phyloP scores from a whole-genome alignment of 2,888 invertebrate genomes.

The Hyalella azteca region DNA sequence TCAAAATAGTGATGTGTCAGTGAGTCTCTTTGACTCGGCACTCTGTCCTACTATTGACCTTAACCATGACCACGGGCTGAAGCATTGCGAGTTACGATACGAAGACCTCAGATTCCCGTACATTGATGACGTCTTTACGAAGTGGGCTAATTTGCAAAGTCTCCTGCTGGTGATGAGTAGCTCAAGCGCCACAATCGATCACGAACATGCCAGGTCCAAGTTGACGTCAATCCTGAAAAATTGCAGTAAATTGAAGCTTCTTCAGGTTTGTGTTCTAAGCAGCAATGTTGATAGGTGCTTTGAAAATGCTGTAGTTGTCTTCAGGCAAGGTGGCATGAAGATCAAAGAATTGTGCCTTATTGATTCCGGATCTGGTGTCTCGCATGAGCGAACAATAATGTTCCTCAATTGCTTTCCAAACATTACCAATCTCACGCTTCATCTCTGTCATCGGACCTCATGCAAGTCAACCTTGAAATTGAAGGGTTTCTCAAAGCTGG shows the following conservation, averaged over 20 bases:
- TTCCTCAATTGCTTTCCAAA: not conserved
- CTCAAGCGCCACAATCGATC: not conserved
- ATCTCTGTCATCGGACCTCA: not conserved
- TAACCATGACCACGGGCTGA: not conserved
- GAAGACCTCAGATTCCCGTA: conserved; percentile 6
- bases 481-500: not conserved
- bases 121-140: not conserved
- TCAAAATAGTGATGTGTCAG: not conserved
- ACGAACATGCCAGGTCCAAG: not conserved
- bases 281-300: not conserved
- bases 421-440: not conserved
- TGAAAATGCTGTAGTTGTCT: not conserved
- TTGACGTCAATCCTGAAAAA: not conserved
- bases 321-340: not conserved
- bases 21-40: not conserved
- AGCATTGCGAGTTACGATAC: not conserved
- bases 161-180: not conserved
- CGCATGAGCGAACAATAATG: not conserved
- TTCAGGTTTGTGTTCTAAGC: not conserved
- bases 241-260: not conserved
- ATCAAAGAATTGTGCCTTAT: not conserved
- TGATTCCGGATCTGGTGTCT: not conserved
- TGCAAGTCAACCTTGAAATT: not conserved
- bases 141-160: not conserved
- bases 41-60: not conserved